Percentiles rank a stretch among this genome's conserved stretches.
These are phyloP conservation scores for Cantharis nigra DNA, from an alignment of 2,888 invertebrate species.

Conservation along the genomic window DNA sequence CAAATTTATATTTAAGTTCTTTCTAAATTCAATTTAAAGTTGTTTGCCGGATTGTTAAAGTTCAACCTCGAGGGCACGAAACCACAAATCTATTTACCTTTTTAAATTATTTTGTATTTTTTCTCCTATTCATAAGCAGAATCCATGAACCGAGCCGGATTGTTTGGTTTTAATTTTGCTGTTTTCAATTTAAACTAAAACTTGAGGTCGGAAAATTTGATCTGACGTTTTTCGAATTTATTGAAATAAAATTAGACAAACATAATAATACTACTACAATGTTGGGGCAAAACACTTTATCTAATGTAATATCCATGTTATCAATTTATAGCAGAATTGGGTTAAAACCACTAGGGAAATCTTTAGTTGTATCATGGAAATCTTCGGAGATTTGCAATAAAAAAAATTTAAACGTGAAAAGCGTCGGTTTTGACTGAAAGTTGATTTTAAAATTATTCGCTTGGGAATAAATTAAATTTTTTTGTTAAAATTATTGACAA, in stretches of 20 bases:
- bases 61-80: background rate
- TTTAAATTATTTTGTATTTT: background rate
- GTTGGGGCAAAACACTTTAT: background rate
- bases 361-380: background rate
- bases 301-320: background rate
- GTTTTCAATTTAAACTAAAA: background rate
- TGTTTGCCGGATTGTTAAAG: background rate
- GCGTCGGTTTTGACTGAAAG: background rate
- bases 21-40: background rate
- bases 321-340: background rate
- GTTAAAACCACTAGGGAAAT: background rate
- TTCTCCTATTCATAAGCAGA: background rate
- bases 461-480: background rate
- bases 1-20: background rate
- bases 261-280: background rate
- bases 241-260: background rate
- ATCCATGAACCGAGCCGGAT: background rate
- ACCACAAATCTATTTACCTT: background rate
- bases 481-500: background rate
- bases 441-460: background rate
- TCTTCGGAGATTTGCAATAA: background rate
- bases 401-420: background rate
- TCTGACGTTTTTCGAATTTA: background rate
- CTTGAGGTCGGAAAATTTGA: background rate
- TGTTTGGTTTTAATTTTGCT: background rate